These are phyloP conservation scores for Falcunculus frontatus DNA, from an alignment of 2,113 vertebrate genomes.

Conservation along the genomic window DNA sequence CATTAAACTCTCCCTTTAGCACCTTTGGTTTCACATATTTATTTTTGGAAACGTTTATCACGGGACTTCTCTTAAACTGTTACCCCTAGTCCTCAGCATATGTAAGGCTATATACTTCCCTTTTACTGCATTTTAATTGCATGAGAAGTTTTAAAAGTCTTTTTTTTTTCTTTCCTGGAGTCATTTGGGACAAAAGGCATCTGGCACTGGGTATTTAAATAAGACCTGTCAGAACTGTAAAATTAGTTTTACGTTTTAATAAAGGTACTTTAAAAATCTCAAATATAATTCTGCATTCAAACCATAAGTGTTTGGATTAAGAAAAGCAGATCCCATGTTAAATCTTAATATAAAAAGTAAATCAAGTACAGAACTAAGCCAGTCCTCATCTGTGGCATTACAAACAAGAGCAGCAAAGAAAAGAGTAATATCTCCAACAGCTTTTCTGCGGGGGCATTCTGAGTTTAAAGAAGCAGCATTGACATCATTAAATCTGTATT, in stretches of 20 bases:
- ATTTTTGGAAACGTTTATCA: not conserved
- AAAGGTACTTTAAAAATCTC: constrained; percentile 47
- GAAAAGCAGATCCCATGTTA: not conserved
- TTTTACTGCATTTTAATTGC: constrained; percentile 34
- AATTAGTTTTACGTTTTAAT: constrained; percentile 45
- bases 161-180: not conserved
- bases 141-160: not conserved
- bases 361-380: not conserved
- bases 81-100: not conserved
- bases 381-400: not conserved
- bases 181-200: constrained; percentile 37
- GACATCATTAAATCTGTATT: not conserved
- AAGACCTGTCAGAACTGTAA: constrained; percentile 38
- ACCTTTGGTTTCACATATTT: not conserved
- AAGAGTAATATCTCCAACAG: not conserved
- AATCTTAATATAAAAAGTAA: not conserved
- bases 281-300: constrained; percentile 11
- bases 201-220: constrained; percentile 33
- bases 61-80: not conserved
- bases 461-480: not conserved
- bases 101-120: not conserved
- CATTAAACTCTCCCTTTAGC: not conserved
- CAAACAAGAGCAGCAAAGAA: not conserved
- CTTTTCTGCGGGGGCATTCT: not conserved
- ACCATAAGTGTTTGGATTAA: not conserved